Evolutionary conservation across 2,113 vertebrate species (phyloP), one percentile per base, ranked within the genome.

Genomic region (Mesitornis unicolor): DNA sequence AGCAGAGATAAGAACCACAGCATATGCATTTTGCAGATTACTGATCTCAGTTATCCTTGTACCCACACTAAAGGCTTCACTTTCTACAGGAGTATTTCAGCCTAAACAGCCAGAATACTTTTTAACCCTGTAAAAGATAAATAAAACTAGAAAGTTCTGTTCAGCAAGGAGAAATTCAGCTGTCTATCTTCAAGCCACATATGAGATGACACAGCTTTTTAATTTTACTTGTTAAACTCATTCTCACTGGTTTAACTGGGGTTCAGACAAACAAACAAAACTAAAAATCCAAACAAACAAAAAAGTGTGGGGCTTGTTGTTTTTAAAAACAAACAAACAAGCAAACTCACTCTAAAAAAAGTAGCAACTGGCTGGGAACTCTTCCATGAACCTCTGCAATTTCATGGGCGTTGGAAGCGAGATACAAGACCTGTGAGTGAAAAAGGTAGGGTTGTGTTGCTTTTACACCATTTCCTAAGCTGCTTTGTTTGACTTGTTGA

Each of bases 1-100:
- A 69, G 70, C 86, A 89, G 64, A 97, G 95, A 97, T 96, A 95
- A 98, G 90, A 86, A 81, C 38, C 13, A 29, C 51, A 64, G 38
- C 40, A 29, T 71, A 81, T 78, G 79, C 65, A 38, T 89, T 96
- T 71, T 93, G 70, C 74, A 89, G 85, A 94, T 97, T 90, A 51
- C 35, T 56, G 54, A 77, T 94, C 69, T 90, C 70, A 87, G 22
- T 78, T 92, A 51, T 80, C 45, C 69, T 48, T 45, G 24, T 56
- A 31, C 65, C 87, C 29, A 18, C 33, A 71, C 63, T 84, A 75
- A 51, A 73, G 36, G 48, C 65, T 18, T 77, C 56, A 29, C 40
- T 91, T 93, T 60, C 57, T 87, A 31, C 50, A 29, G 38, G 22
- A 74, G 8, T 20, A n/a, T 61, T 84, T 79, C 70, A 63, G 50